Base-by-base conservation (phyloP, 92 coral and sea anemone genomes). In the Zoanthus gigantus region DNA sequence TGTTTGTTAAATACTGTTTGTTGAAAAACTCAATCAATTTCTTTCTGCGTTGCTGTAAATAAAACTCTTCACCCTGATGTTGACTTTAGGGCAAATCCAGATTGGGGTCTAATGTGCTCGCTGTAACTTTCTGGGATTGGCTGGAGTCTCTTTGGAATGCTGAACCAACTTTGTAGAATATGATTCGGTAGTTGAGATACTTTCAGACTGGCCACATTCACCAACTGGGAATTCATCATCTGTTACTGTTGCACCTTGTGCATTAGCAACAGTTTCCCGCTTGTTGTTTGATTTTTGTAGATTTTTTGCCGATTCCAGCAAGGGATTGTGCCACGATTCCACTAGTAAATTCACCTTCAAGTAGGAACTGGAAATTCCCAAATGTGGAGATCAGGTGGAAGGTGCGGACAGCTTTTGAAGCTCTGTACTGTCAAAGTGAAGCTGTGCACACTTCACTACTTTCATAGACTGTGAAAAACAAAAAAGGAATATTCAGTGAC, bases 151-250 rank as follows among this genome's bases (percentile, higher is more conserved):
- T 75, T 47, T 48, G 42, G 63, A n/a, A 75, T 75, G 79, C 48
- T 75, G 79, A 11, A 75, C 48, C 11, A 75, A 75, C 60, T 75
- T 45, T 13, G 48, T 52, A 75, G 79, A 75, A 50, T 75, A 75
- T 6, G 79, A 75, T 50, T 75, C 79, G 3, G 78, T 73, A 15
- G 53, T 74, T 44, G 78, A 44, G 11, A 74, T 23, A 3, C 54
- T 74, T 16, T 74, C 78, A 74, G 78, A 42, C 78, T 74, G 78
- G 78, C 78, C 78, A 42, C 54, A 0, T 44, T 45, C 60, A 0
- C 60, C 79, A 47, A n/a, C n/a, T n/a, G n/a, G n/a, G n/a, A n/a
- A n/a, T n/a, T n/a, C 79, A 9, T 75, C 79, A 75, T 75, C 61
- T 7, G 79, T 46, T 9, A 48, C 61, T 75, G 79, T 23, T 75